phyloP scores from a whole-genome alignment of 2,113 vertebrate species.

The Solea senegalensis region DNA sequence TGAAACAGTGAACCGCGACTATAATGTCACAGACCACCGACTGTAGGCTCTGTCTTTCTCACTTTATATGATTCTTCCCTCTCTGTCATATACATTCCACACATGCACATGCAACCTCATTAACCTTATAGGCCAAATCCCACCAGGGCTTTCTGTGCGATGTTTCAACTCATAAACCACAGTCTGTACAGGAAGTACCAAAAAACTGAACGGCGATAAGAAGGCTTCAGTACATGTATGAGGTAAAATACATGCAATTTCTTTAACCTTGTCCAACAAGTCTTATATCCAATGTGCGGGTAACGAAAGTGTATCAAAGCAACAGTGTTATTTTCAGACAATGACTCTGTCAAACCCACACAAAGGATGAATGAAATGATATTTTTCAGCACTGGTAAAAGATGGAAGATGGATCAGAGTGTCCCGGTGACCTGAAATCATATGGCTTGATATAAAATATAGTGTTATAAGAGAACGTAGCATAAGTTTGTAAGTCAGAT shows the following conservation, averaged over 20 bases:
- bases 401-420: neutral
- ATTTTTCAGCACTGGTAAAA: neutral
- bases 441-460: neutral
- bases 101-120: constrained; percentile 17
- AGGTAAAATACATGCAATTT: neutral
- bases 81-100: constrained; percentile 3
- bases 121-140: constrained; percentile 17
- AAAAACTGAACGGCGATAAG: neutral
- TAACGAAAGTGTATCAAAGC: neutral
- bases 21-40: constrained; percentile 10
- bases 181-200: neutral
- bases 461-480: neutral
- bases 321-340: neutral
- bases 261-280: too few relatives aligned
- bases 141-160: neutral
- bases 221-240: neutral
- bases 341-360: neutral
- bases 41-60: neutral
- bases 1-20: constrained; percentile 2
- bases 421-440: neutral
- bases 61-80: neutral
- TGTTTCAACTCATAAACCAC: constrained; percentile 12
- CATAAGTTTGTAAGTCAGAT: too few relatives aligned
- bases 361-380: neutral
- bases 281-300: neutral